Percentiles rank a stretch among this genome's conserved stretches.
Conservation (phyloP, 2,113 vertebrate species). For the Acanthochromis polyacanthus region DNA sequence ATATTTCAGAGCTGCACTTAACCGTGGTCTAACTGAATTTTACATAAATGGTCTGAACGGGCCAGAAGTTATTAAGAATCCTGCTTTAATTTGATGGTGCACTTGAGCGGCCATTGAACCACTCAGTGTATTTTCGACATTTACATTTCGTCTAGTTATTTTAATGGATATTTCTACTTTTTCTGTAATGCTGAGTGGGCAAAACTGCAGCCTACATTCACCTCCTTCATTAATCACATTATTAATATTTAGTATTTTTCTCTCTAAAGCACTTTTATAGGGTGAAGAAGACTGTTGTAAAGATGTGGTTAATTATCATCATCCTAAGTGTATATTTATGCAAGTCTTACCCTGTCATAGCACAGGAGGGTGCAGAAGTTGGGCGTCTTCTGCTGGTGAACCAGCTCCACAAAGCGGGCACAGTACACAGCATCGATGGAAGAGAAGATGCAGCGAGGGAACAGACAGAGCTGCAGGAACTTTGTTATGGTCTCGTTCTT, state of each 20-base stretch:
- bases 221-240: background rate
- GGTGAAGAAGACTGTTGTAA: background rate
- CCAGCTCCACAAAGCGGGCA: slow-evolving; percentile 96
- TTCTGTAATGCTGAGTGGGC: background rate
- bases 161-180: background rate
- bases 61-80: background rate
- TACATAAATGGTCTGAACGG: background rate
- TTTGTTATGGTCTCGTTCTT: slow-evolving; percentile 99
- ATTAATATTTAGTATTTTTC: slow-evolving; percentile 1
- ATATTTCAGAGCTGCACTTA: background rate
- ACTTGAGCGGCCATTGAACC: background rate
- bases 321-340: background rate
- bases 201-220: background rate
- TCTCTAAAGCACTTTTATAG: background rate
- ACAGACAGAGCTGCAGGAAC: slow-evolving; percentile 98
- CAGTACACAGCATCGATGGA: slow-evolving; percentile 98
- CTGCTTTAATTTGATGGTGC: slow-evolving; percentile 3
- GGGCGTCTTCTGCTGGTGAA: slow-evolving; percentile 98
- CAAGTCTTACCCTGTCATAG: slow-evolving; percentile 92
- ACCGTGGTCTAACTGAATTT: background rate
- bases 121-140: background rate
- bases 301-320: background rate
- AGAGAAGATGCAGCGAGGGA: slow-evolving; percentile 98
- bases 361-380: slow-evolving; percentile 99
- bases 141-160: background rate